Conservation (phyloP, 2,113 vertebrate species). For the Trogon surrucura region DNA sequence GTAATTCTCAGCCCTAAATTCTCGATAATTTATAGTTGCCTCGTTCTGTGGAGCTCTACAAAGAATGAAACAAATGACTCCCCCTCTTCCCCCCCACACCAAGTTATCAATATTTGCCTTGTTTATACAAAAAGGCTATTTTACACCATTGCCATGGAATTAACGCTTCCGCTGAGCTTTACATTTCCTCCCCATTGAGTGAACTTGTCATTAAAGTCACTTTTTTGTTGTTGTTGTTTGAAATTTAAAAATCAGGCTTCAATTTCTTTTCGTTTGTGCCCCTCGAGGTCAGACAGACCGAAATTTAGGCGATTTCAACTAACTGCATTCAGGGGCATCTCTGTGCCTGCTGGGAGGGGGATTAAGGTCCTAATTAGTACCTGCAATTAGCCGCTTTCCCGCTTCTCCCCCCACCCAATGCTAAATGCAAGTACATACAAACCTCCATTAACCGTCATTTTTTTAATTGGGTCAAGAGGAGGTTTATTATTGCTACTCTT, state of each 20-base stretch:
- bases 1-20: constrained; percentile 67
- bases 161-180: constrained; percentile 56
- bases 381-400: constrained; percentile 38
- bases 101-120: constrained; percentile 51
- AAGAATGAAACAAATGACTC: constrained; percentile 36
- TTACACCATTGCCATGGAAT: constrained; percentile 54
- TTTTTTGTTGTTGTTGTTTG: not conserved
- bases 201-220: constrained; percentile 56
- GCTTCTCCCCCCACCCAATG: not conserved
- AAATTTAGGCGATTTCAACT: constrained; percentile 18
- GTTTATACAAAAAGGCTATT: constrained; percentile 46
- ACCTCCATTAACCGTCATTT: constrained; percentile 12
- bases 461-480: constrained; percentile 33
- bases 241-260: constrained; percentile 41
- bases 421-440: not conserved
- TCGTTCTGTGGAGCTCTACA: constrained; percentile 35
- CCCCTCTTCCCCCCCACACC: not conserved
- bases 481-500: constrained; percentile 26
- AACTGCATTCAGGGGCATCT: constrained; percentile 32
- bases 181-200: constrained; percentile 47
- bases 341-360: constrained; percentile 57
- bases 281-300: constrained; percentile 48
- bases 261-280: constrained; percentile 41
- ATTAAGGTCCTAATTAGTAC: constrained; percentile 60
- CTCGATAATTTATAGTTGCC: constrained; percentile 68